Evolutionary conservation across 2,113 vertebrate species (phyloP), one percentile per base, ranked within the genome.

Genomic region (Embiotoca jacksoni): DNA sequence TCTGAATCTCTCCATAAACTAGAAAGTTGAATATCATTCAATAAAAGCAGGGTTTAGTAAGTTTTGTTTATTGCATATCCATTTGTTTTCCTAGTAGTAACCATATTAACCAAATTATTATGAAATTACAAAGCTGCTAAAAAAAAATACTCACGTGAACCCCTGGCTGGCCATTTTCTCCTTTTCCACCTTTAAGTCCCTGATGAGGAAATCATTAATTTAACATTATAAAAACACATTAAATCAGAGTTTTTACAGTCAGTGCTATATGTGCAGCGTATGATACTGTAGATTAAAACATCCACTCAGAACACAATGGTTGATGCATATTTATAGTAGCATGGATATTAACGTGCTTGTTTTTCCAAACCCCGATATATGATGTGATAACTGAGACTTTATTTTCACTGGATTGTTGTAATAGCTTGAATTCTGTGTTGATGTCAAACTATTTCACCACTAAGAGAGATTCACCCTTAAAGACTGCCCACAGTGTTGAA

Each of bases 101-200:
- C 23, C 23, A 23, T 23, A 23, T 23, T 23, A 23, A 23, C 23
- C 23, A 23, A 23, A 23, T 46, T 7, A 56, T 44, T 23, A 50
- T 36, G 1, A 53, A 3, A 31, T 7, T 62, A 49, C 8, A 74
- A 52, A 69, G 41, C 5, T 54, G 35, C 67, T 82, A 9, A 61
- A 23, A 63, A 61, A 1, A 52, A 1, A 52, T 49, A 93, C 90
- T 92, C 88, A 98, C 98, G 89, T 95, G 95, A 57, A 85, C 75
- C 16, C 97, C 97, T 64, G 94, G 93, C 78, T 66, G 94, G 53
- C 98, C 98, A 35, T 88, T 71, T 60, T 94, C 94, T 94, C 98
- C 98, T 62, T 88, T 94, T 87, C 95, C 95, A 81, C 98, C 98
- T 78, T 92, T 93, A 8, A 86, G 50, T 46, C 95, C 95, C 94